Conservation (phyloP, 1,140 invertebrate species). For the Drosophila athabasca region DNA sequence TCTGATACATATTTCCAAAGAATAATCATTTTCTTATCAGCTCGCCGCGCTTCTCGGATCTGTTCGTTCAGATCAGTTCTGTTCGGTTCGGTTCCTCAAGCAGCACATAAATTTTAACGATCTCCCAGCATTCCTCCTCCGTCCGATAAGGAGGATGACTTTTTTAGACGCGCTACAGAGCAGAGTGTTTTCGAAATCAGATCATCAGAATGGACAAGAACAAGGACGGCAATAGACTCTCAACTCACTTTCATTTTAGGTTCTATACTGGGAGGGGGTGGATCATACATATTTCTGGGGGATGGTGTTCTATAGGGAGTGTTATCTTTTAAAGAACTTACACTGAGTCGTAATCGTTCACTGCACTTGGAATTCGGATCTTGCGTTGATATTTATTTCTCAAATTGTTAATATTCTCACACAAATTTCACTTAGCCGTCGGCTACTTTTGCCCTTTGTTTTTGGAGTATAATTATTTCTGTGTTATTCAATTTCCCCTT, state of each 20-base stretch:
- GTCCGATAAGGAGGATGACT: slow-evolving; percentile 29
- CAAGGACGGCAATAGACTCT: neutral
- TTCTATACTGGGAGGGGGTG: neutral
- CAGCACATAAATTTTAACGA: slow-evolving; percentile 58
- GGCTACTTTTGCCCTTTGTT: slow-evolving; percentile 18
- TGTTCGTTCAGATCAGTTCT: neutral
- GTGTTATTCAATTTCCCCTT: slow-evolving; percentile 28
- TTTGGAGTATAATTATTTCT: slow-evolving; percentile 3
- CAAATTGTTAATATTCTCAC: slow-evolving; percentile 8
- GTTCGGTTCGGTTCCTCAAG: slow-evolving; percentile 25
- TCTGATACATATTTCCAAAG: slow-evolving; percentile 40
- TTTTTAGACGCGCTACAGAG: slow-evolving; percentile 11
- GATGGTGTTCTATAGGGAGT: too few relatives aligned
- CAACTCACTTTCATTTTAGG: slow-evolving; percentile 39
- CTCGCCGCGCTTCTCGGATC: neutral
- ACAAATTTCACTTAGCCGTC: slow-evolving; percentile 39
- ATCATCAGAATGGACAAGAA: slow-evolving; percentile 31
- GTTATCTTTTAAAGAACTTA: slow-evolving; percentile 18
- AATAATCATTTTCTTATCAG: slow-evolving; percentile 44
- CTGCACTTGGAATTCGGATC: slow-evolving; percentile 2
- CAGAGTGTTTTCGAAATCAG: slow-evolving; percentile 30
- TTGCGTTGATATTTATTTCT: neutral
- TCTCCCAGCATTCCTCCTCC: slow-evolving; percentile 25
- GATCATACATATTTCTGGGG: neutral
- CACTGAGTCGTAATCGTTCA: slow-evolving; percentile 17